These are phyloP conservation scores for Antrozous pallidus DNA, from an alignment of 2,797 vertebrate genomes.

Conservation along the genomic window DNA sequence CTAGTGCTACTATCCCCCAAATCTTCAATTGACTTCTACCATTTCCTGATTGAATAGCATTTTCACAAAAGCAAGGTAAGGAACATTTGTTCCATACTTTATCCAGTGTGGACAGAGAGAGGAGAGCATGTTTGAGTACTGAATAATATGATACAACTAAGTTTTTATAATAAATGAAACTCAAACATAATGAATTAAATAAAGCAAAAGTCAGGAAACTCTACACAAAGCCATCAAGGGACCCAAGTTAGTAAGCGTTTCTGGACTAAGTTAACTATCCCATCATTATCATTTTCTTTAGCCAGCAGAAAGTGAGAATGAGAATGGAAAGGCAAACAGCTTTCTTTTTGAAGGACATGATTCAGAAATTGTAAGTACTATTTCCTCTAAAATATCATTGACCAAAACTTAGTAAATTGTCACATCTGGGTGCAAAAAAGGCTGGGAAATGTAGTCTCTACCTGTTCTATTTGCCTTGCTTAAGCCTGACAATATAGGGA, in stretches of 20 bases:
- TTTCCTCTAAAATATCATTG: conserved; percentile 1
- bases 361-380: background rate
- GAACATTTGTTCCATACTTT: background rate
- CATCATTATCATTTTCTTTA: background rate
- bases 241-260: background rate
- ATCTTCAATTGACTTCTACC: background rate
- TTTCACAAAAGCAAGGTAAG: background rate
- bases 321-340: background rate
- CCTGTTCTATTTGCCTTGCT: background rate
- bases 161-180: background rate
- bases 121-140: background rate
- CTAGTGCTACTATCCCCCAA: background rate
- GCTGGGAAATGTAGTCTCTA: background rate
- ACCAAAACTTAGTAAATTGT: conserved; percentile 11
- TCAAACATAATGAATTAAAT: background rate
- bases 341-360: background rate
- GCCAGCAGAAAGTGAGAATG: background rate
- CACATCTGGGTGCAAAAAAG: background rate
- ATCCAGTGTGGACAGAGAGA: background rate
- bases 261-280: background rate
- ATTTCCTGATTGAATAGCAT: background rate
- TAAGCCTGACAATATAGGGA: background rate
- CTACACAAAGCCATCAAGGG: background rate
- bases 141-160: background rate
- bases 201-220: background rate